Conservation (phyloP, 2,113 vertebrate genomes). For the Psittacara wagleri region DNA sequence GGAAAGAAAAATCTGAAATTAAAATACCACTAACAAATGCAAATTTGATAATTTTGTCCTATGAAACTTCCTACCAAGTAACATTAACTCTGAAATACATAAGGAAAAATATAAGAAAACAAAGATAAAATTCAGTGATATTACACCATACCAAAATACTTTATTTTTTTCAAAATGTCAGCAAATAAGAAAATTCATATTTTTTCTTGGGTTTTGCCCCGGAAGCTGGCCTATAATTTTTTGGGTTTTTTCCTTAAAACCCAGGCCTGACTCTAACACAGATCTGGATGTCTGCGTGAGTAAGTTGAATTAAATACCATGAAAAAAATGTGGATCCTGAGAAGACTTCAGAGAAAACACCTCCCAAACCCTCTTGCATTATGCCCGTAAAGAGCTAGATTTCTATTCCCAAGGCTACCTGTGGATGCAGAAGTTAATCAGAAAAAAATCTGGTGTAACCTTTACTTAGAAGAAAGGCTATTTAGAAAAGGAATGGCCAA, state of each 20-base stretch:
- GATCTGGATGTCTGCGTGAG: neutral
- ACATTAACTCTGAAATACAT: slow-evolving; percentile 35
- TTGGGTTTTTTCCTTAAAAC: neutral
- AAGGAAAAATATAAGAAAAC: neutral
- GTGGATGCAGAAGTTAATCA: neutral
- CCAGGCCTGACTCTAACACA: neutral
- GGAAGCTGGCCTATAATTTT: accelerated
- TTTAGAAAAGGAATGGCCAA: neutral
- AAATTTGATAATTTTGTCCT: slow-evolving; percentile 76
- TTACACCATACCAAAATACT: neutral
- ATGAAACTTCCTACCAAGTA: slow-evolving; percentile 68
- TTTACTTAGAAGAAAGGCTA: neutral
- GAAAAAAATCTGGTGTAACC: neutral
- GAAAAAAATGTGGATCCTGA: neutral
- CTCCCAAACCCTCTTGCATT: neutral
- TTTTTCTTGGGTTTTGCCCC: neutral
- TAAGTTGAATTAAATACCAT: neutral
- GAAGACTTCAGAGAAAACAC: neutral
- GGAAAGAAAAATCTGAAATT: slow-evolving; percentile 82
- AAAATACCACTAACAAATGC: slow-evolving; percentile 81
- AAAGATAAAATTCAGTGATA: neutral
- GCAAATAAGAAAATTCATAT: neutral
- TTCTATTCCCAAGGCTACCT: neutral
- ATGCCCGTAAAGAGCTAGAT: neutral
- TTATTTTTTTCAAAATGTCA: neutral